Evolutionary conservation across 2,888 invertebrate species (phyloP), one percentile per base, ranked within the genome.

Genomic region (Ellobium chinense): DNA sequence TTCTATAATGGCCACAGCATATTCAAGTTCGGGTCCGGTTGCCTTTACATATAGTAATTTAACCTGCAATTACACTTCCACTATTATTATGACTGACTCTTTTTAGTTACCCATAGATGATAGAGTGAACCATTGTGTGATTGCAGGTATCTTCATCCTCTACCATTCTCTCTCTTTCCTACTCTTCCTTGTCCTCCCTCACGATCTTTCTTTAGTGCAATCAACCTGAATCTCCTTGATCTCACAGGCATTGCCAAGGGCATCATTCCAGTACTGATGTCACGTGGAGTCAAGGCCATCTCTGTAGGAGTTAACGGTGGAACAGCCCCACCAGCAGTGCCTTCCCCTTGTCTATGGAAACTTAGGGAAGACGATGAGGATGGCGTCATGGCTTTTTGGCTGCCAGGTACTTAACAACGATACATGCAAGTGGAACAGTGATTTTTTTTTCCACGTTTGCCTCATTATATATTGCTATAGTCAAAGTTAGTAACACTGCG

Each of bases 301-400:
- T 87, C 90, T n/a, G 91, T 91, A 18, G 91, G 91, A 0, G 91
- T 91, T 14, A 91, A 91, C 80, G 72, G 81, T 7, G 86, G 85
- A 29, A 88, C 89, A 1, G 86, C 89, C 31, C 90, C 90, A 0
- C 90, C 91, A 12, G 91, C 85, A 18, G 87, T 91, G 2, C 89
- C 90, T 5, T 86, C 82, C 21, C 85, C 89, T 12, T 91, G 90
- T 78, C 74, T 85, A 9, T 91, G 91, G 91, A 83, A 83, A 63
- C 85, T 84, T 79, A 80, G 80, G n/a, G 84, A 84, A 34, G 75
- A 77, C 24, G 85, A 86, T 62, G 83, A 56, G 18, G 82, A 82
- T 18, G 82, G 78, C 2, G 36, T 90, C 18, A 76, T 91, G 34
- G 91, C 85, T 29, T 88, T 89, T 68, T 91, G 90, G 90, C 88